Evolutionary conservation across 2,113 vertebrate genomes (phyloP), one percentile per base, ranked within the genome.

Genomic region (Anas platyrhynchos): DNA sequence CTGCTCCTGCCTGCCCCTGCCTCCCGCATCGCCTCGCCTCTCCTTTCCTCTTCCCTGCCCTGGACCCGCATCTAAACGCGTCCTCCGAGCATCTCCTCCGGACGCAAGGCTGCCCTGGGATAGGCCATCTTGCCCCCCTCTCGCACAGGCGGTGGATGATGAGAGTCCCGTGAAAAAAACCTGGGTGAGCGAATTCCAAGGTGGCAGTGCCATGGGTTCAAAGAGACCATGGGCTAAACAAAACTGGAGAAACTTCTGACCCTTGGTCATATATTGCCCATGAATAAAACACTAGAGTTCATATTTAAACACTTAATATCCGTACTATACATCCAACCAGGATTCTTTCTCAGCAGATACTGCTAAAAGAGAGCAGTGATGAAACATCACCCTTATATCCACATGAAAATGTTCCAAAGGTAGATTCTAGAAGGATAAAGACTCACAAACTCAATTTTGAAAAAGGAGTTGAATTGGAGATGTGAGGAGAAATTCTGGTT

Each of bases 241-340:
- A 22, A 20, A 6, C n/a, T 10, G 1, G 13, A n/a, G 32, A 0
- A 22, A 6, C 14, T 7, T 18, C 44, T 26, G 29, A 0, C 11
- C 2, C 32, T 15, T 9, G 22, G 29, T 68, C 18, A 0, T 1
- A 18, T 7, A 3, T 18, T 55, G 10, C 11, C 7, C 3, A 2
- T 1, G 2, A 36, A 20, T 13, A 3, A 44, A 5, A 17, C 2
- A 29, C 4, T 3, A 4, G 16, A 23, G 38, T 13, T 7, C 31
- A 9, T 0, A 8, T 4, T 20, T 2, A 25, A 29, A 6, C 41
- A 6, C 3, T 2, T 25, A 6, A 11, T 1, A 25, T 11, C 3
- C 9, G 7, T 2, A 25, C 6, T 1, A 1, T 2, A 2, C 4
- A 3, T 20, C 14, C 46, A 17, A 44, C 34, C 2, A 8, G 7